phyloP scores from a whole-genome alignment of 2,113 vertebrate species.

The Phoenicopterus ruber region DNA sequence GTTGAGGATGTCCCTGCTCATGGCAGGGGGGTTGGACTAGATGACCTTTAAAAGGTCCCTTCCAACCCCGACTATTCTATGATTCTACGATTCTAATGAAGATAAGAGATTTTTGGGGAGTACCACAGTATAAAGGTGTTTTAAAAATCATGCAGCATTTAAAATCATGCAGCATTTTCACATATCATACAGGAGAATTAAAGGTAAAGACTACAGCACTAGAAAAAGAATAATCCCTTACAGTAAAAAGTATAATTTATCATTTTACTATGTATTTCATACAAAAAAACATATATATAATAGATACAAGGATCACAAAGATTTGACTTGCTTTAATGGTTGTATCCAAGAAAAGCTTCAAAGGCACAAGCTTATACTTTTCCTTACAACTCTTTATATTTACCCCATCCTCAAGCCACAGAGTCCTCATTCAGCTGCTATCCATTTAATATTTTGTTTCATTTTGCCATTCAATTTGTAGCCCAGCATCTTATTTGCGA shows the following conservation, averaged over 20 bases:
- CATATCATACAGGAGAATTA: neutral
- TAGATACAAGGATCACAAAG: neutral
- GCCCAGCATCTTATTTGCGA: neutral
- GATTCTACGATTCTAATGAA: neutral
- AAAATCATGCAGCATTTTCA: neutral
- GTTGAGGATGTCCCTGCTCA: neutral
- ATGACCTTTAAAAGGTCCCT: neutral
- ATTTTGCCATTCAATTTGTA: neutral
- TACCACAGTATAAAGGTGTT: neutral
- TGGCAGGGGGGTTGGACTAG: neutral
- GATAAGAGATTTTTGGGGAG: neutral
- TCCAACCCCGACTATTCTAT: neutral
- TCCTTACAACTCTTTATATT: neutral
- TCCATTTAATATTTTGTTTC: neutral
- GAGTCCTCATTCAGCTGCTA: neutral
- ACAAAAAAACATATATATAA: neutral
- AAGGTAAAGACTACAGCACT: neutral
- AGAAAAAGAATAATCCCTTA: neutral
- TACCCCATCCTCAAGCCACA: neutral
- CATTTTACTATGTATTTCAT: neutral
- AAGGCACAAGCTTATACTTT: neutral
- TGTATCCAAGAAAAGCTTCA: neutral
- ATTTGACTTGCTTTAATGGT: neutral
- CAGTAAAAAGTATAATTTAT: neutral
- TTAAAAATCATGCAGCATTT: neutral